Evolutionary conservation across 2,888 invertebrate species (phyloP), one percentile per base, ranked within the genome.

Genomic region (Caenorhabditis doughertyi): DNA sequence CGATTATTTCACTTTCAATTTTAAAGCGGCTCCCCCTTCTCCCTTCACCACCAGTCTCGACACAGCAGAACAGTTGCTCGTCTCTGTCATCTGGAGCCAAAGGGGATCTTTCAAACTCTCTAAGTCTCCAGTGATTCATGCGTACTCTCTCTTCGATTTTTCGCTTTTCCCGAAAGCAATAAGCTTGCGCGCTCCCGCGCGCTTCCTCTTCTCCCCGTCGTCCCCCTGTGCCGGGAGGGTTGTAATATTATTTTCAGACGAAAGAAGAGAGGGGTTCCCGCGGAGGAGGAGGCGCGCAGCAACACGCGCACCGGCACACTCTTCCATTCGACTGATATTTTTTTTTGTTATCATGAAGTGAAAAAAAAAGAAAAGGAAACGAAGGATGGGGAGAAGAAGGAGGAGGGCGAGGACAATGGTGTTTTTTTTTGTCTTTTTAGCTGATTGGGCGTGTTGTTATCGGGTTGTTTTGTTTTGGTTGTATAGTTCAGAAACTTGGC

Each of bases 191-290:
- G 76, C 68, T 42, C 58, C 32, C 47, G 58, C 49, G 58, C 68
- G 44, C 44, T n/a, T 18, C 13, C 18, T 13, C 44, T 18, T 47
- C 44, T 47, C 11, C 7, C 44, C 18, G 16, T 4, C 23, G 42
- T 42, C 35, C 21, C 42, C 27, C 29, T 51, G 60, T 21, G 51
- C 9, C 23, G 35, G 44, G 44, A 35, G 68, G 44, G 64, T 72
- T 77, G 81, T 81, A 81, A 81, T 81, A 81, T 81, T 81, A 81
- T 81, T 81, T 81, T 81, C 68, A 58, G 44, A 42, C 21, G 44
- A 23, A 25, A 60, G n/a, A 32, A 67, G 25, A 3, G 21, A 16
- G 25, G 58, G 49, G 67, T 60, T 68, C 68, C 67, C 76, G 76
- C n/a, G n/a, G n/a, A n/a, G n/a, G n/a, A n/a, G 32, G 39, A 35